Evolutionary conservation across 1,140 invertebrate species (phyloP).

Genomic region (Listronotus bonariensis): DNA sequence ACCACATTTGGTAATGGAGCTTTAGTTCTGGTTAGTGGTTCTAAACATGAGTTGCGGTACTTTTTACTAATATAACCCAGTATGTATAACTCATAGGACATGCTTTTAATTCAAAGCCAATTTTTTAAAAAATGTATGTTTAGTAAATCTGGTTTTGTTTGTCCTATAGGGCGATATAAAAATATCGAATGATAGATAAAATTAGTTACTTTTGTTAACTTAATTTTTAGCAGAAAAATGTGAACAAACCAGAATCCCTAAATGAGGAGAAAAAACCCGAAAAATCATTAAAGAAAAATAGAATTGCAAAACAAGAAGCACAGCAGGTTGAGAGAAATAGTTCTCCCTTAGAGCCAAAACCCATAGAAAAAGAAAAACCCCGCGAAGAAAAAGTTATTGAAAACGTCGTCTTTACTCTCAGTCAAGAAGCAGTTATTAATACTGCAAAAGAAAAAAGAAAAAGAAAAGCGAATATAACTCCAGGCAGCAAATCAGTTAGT

Average conservation of each 20-base stretch:
- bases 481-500: constrained; percentile 59
- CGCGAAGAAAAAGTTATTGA: constrained; percentile 16
- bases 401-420: background rate
- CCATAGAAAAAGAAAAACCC: constrained; percentile 11
- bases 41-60: no score
- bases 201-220: no score
- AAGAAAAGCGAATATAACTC: constrained; percentile 61
- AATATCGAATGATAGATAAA: no score
- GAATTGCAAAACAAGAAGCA: constrained; percentile 2
- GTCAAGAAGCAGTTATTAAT: constrained; percentile 19
- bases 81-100: no score
- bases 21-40: no score
- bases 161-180: no score
- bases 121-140: no score
- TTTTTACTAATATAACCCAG: no score
- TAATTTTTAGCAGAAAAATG: constrained; percentile 23
- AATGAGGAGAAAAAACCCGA: constrained; percentile 50
- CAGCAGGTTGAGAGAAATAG: constrained; percentile 9
- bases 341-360: constrained; percentile 1
- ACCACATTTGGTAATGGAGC: no score
- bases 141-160: no score
- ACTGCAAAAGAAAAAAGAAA: constrained; percentile 59
- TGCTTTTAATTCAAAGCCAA: no score
- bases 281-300: constrained; percentile 18
- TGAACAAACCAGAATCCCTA: constrained; percentile 51